Evolutionary conservation across 2,888 invertebrate species (phyloP).

Genomic region (Scelioninae gen. 2): DNA sequence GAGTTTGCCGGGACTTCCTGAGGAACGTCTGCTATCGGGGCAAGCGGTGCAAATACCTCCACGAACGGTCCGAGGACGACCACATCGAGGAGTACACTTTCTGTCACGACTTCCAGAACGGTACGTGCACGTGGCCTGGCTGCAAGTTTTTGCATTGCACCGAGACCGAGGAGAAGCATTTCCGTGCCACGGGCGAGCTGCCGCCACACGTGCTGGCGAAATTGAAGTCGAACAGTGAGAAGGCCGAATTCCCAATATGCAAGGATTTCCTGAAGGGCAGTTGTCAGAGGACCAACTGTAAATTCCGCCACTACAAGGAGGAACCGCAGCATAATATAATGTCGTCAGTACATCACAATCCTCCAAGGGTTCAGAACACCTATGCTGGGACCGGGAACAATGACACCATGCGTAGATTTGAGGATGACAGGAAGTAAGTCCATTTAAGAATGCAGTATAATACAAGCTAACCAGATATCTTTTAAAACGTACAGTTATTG

Average conservation of each 20-base stretch:
- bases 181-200: slow-evolving; percentile 83
- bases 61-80: slow-evolving; percentile 74
- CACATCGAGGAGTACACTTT: slow-evolving; percentile 76
- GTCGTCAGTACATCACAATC: slow-evolving; percentile 65
- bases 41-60: slow-evolving; percentile 77
- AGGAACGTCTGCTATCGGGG: slow-evolving; percentile 79
- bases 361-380: slow-evolving; percentile 68
- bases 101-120: slow-evolving; percentile 85
- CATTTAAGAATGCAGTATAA: no score
- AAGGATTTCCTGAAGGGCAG: slow-evolving; percentile 77
- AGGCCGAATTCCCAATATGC: slow-evolving; percentile 76
- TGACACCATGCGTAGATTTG: slow-evolving; percentile 68
- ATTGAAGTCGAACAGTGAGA: slow-evolving; percentile 68
- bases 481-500: no score
- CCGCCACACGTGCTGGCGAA: slow-evolving; percentile 77
- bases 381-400: slow-evolving; percentile 63
- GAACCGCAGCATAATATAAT: slow-evolving; percentile 68
- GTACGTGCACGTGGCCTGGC: slow-evolving; percentile 82
- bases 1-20: slow-evolving; percentile 78
- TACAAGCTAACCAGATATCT: no score
- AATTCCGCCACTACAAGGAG: slow-evolving; percentile 70
- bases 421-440: slow-evolving; percentile 70
- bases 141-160: slow-evolving; percentile 88
- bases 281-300: slow-evolving; percentile 74
- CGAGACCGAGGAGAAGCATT: slow-evolving; percentile 85